Conservation (phyloP, 2,797 vertebrate genomes). For the Heteromormyrus szaboi region DNA sequence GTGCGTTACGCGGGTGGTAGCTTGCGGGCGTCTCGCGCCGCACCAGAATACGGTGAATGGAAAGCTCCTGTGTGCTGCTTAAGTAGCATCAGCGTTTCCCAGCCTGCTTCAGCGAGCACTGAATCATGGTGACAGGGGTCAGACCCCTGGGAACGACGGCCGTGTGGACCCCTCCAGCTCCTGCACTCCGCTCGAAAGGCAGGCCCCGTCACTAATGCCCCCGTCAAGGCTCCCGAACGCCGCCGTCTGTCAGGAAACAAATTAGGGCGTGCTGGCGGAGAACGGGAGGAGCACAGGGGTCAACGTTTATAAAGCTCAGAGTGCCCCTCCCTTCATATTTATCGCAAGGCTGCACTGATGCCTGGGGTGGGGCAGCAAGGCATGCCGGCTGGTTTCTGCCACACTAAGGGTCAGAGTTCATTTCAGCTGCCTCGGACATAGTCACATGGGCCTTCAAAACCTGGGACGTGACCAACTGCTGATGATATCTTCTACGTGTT, state of each 20-base stretch:
- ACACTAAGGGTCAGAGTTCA: constrained; percentile 39
- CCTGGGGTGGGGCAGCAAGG: constrained; percentile 38
- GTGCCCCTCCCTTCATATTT: constrained; percentile 33
- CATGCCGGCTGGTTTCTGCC: constrained; percentile 36
- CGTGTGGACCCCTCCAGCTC: not conserved
- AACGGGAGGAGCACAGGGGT: not conserved
- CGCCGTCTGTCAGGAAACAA: constrained; percentile 32
- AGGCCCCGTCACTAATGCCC: constrained; percentile 6
- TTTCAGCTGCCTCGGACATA: not conserved
- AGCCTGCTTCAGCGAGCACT: not conserved
- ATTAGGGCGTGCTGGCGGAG: constrained; percentile 32
- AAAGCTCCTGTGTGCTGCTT: constrained; percentile 14
- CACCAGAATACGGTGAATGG: not conserved
- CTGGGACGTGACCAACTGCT: not conserved
- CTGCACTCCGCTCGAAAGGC: constrained; percentile 17
- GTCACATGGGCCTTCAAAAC: not conserved
- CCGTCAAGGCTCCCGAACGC: not conserved
- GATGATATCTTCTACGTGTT: not conserved
- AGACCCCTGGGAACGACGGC: constrained; percentile 24
- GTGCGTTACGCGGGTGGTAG: not conserved
- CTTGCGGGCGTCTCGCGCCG: not conserved
- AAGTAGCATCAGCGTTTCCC: not conserved
- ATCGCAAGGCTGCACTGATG: constrained; percentile 30
- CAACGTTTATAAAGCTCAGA: constrained; percentile 29
- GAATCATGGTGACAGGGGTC: constrained; percentile 24